Conservation (phyloP, 2,797 vertebrate species). For the Odontamblyopus lacepedii region DNA sequence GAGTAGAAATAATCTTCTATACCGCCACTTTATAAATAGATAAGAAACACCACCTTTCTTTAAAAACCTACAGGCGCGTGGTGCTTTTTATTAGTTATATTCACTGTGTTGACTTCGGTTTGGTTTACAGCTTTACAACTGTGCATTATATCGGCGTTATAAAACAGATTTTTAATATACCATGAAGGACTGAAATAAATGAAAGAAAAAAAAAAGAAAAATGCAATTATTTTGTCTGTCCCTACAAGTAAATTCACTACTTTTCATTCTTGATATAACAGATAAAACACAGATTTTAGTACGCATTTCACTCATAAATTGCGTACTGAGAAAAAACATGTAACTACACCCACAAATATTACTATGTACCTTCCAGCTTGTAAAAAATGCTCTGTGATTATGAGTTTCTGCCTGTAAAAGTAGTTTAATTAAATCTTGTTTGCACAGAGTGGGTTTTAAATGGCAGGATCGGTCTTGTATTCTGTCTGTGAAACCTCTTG, state of each 20-base stretch:
- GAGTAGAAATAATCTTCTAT: background rate
- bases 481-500: slow-evolving; percentile 69
- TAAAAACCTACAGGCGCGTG: too few relatives aligned
- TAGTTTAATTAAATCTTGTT: slow-evolving; percentile 19
- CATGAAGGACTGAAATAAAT: too few relatives aligned
- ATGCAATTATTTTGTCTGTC: too few relatives aligned
- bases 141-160: too few relatives aligned
- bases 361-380: background rate
- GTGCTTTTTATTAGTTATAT: too few relatives aligned
- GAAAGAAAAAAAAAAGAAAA: too few relatives aligned
- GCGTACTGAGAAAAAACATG: background rate
- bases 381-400: background rate
- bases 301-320: background rate
- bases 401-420: background rate
- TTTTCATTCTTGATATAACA: too few relatives aligned
- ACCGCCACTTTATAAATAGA: background rate
- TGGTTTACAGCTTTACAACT: too few relatives aligned
- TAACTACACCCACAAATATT: background rate
- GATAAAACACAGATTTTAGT: too few relatives aligned
- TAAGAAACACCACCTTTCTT: background rate
- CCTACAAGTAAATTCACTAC: too few relatives aligned
- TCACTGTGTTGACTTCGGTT: too few relatives aligned
- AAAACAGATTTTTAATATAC: too few relatives aligned
- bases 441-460: slow-evolving; percentile 39
- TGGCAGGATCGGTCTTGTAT: slow-evolving; percentile 58